These are phyloP conservation scores for Cacoxenus indagator DNA, from an alignment of 2,888 invertebrate species.

Conservation along the genomic window DNA sequence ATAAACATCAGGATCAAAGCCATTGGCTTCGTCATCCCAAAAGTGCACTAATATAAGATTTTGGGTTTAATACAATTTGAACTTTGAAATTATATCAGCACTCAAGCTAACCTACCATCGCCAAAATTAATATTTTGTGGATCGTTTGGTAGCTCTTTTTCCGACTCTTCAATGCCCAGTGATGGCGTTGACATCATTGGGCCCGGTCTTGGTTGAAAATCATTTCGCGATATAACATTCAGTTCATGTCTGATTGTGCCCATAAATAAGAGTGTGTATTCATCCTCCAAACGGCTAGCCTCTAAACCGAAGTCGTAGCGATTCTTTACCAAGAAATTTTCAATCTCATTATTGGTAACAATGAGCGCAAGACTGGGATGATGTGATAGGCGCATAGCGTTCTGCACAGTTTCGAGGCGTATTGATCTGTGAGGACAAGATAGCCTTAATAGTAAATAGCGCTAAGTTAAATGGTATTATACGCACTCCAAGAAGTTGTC, in stretches of 20 bases:
- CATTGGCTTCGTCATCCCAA: conserved; percentile 86
- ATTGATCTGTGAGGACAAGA: conserved; percentile 74
- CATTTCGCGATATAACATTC: conserved; percentile 53
- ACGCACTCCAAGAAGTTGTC: conserved; percentile 77
- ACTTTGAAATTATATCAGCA: background rate
- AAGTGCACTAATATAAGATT: conserved; percentile 78
- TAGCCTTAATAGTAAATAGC: background rate
- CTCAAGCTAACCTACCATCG: conserved; percentile 79
- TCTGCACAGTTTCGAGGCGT: conserved; percentile 81
- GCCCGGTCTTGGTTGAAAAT: conserved; percentile 66
- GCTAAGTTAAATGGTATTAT: background rate
- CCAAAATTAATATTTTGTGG: conserved; percentile 87
- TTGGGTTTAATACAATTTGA: too few relatives aligned
- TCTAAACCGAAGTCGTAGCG: conserved; percentile 77
- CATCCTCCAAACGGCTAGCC: conserved; percentile 75
- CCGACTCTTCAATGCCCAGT: conserved; percentile 81
- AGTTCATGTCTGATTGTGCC: conserved; percentile 80
- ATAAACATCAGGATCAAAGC: conserved; percentile 83
- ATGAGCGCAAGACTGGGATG: conserved; percentile 91
- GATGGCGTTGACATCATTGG: conserved; percentile 89
- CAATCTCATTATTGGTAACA: conserved; percentile 97
- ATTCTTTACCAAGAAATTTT: conserved; percentile 84
- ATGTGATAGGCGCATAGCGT: conserved; percentile 84
- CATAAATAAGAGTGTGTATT: conserved; percentile 88
- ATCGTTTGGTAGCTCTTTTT: conserved; percentile 82